Base-by-base conservation (phyloP, 2,797 vertebrate genomes). In the Sebastes vulpes region DNA sequence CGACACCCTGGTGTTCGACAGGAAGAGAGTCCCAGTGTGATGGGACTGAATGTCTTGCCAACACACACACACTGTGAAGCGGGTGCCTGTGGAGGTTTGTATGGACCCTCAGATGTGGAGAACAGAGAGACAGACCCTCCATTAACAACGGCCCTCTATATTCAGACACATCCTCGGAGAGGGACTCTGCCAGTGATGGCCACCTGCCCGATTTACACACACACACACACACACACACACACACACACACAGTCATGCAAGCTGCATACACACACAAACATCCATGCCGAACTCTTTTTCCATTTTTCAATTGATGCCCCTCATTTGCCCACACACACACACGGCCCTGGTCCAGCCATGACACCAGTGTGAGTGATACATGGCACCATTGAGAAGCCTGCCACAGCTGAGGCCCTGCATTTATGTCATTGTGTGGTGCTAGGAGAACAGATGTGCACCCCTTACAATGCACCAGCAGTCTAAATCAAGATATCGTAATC, bases 71-170 rank as follows among this genome's bases (percentile, higher is more conserved):
- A 48, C 42, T 81, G 82, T 77, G 90, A 88, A 87, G 82, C 18
- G 77, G 82, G 75, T 4, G 84, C 88, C 86, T 88, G 91, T 78
- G 81, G 84, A 82, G 81, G 77, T 91, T 50, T 93, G 90, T 88
- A 87, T 84, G 83, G 87, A 67, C 72, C 84, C 86, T 93, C 82
- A 89, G 90, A 92, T 91, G 88, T 86, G 70, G 72, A 84, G 77
- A 92, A 92, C 88, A 90, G 81, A 92, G 80, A 89, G 72, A 83
- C 78, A 88, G 88, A 77, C 82, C 83, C 82, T 92, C 84, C 81
- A 87, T 77, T 82, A 90, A 92, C 91, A 89, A 88, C 85, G 26
- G 73, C 69, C 72, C 78, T 93, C 93, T 92, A 75, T 91, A 81
- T 90, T 89, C 86, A 80, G 60, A 77, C 75, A 68, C 85, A 84